phyloP scores from a whole-genome alignment of 2,797 vertebrate species.

The Mionectes olivaceus region DNA sequence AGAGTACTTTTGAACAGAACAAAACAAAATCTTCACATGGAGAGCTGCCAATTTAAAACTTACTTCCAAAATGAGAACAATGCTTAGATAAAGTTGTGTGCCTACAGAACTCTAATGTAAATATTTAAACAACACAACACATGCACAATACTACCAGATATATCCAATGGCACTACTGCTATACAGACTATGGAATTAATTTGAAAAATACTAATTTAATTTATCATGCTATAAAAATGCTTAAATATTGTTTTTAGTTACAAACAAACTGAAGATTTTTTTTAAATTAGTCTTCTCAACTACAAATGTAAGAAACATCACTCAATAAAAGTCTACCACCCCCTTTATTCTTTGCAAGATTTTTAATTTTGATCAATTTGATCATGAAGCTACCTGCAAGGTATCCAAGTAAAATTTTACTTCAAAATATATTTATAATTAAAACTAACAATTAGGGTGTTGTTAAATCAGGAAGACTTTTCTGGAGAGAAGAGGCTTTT shows the following conservation, averaged over 20 bases:
- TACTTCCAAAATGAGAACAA: background rate
- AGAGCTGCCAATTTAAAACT: background rate
- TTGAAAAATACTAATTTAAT: background rate
- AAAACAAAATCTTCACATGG: background rate
- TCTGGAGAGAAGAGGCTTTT: constrained; percentile 5
- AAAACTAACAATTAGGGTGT: background rate
- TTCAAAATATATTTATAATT: constrained; percentile 13
- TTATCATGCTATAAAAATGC: background rate
- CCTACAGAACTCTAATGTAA: background rate
- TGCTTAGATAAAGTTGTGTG: background rate
- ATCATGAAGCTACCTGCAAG: constrained; percentile 3
- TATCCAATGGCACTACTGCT: background rate
- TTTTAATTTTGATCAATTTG: constrained; percentile 20
- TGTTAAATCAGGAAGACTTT: constrained; percentile 1
- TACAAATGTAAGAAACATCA: background rate
- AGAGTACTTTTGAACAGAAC: background rate
- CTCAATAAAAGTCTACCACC: background rate
- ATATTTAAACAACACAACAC: background rate
- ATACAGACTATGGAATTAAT: background rate
- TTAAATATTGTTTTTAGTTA: background rate
- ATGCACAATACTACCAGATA: background rate
- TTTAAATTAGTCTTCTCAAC: background rate
- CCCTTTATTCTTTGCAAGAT: background rate
- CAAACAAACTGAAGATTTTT: background rate
- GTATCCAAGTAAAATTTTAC: background rate